Evolutionary conservation across 2,797 vertebrate species (phyloP).

Genomic region (Atherinosoma microstoma): DNA sequence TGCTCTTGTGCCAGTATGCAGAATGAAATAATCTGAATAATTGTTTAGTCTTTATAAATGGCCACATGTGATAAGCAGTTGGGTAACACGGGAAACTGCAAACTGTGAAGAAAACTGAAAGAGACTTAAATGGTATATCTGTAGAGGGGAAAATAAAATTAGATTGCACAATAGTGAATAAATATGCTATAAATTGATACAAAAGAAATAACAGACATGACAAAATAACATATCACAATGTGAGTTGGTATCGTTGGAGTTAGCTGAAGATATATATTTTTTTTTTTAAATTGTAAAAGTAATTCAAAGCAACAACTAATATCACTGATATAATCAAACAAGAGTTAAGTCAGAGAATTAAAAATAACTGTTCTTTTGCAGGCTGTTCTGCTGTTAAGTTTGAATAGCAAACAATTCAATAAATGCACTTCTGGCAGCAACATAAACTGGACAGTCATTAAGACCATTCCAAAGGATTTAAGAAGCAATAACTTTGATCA

Average conservation of each 20-base stretch:
- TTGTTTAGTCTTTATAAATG: conserved; percentile 49
- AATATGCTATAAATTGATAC: background rate
- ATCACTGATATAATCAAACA: background rate
- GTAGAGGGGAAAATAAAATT: background rate
- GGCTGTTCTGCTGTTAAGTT: background rate
- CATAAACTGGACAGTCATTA: background rate
- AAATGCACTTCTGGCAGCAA: background rate
- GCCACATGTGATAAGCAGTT: conserved; percentile 41
- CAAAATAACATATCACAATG: background rate
- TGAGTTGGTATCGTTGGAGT: background rate
- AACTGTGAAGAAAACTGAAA: conserved; percentile 5
- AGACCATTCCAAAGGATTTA: background rate
- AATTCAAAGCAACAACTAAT: background rate
- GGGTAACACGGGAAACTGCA: conserved; percentile 14
- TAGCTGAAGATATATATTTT: background rate
- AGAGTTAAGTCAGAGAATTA: background rate
- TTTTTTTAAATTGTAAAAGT: background rate
- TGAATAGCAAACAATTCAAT: background rate
- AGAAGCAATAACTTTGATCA: background rate
- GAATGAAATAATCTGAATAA: conserved; percentile 47
- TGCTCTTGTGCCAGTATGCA: conserved; percentile 21
- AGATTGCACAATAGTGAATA: background rate
- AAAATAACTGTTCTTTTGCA: no score
- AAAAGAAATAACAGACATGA: background rate
- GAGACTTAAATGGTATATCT: background rate